These are phyloP conservation scores for Microcebus ravelobensis DNA, from an alignment of 2,113 vertebrate species.

Conservation along the genomic window DNA sequence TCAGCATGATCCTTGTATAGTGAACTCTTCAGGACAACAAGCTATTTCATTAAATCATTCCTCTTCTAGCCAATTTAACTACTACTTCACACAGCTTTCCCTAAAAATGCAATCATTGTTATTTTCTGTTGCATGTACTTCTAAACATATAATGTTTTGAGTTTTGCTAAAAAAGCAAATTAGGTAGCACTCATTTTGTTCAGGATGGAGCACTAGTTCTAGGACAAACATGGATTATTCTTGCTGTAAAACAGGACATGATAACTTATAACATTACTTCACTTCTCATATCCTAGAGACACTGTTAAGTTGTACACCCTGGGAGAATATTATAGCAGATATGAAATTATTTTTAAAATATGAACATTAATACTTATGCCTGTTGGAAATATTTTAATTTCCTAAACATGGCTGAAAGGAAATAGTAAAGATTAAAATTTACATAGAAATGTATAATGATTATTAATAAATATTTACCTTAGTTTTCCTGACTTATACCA, in stretches of 20 bases:
- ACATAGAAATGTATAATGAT: neutral
- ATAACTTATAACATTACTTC: neutral
- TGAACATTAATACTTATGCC: neutral
- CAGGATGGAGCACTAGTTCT: neutral
- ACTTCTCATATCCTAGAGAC: neutral
- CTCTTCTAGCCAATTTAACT: neutral
- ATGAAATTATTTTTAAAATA: neutral
- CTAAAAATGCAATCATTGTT: neutral
- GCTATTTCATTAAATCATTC: conserved; percentile 32
- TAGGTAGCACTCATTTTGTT: neutral
- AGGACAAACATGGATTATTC: neutral
- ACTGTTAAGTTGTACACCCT: neutral
- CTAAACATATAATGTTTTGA: neutral
- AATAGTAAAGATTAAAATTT: neutral
- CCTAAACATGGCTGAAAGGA: neutral
- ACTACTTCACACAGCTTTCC: neutral
- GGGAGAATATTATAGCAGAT: neutral
- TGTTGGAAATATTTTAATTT: neutral
- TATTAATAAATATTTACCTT: neutral
- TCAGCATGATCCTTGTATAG: neutral
- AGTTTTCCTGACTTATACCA: neutral
- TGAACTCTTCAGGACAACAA: neutral
- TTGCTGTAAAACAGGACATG: neutral
- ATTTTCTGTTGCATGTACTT: neutral
- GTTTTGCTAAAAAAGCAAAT: neutral